Percentiles rank a stretch among this genome's conserved stretches.
phyloP scores from a whole-genome alignment of 2,113 vertebrate species.

The Eidolon helvum region DNA sequence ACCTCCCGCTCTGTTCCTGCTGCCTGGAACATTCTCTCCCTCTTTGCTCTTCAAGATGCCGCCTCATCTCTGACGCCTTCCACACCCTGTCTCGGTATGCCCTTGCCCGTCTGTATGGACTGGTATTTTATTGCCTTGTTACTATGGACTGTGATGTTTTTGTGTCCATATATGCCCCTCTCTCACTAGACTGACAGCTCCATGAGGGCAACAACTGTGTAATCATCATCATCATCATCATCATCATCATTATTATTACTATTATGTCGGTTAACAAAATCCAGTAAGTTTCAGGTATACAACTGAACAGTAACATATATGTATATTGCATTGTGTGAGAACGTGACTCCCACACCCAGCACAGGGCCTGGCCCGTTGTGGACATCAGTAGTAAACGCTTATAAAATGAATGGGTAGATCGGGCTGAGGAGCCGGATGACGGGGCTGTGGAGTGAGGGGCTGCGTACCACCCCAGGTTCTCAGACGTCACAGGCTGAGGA shows the following conservation, averaged over 20 bases:
- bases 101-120: background rate
- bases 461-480: background rate
- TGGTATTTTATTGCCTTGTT: background rate
- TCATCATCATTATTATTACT: too few relatives aligned
- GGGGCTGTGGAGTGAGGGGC: too few relatives aligned
- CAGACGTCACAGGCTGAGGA: background rate
- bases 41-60: slow-evolving; percentile 10
- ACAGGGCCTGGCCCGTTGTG: background rate
- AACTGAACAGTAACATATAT: too few relatives aligned
- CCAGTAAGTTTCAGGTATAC: too few relatives aligned
- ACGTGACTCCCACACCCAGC: background rate
- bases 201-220: background rate
- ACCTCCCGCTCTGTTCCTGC: background rate
- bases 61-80: background rate
- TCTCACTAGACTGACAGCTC: background rate
- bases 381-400: background rate
- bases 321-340: background rate
- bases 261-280: too few relatives aligned
- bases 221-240: too few relatives aligned
- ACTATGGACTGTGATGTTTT: background rate
- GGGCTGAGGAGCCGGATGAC: background rate
- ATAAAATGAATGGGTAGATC: background rate
- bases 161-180: background rate
- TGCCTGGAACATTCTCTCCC: background rate
- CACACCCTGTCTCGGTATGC: background rate